Base-by-base conservation (phyloP, 2,888 invertebrate genomes). In the Perithous albicinctus region DNA sequence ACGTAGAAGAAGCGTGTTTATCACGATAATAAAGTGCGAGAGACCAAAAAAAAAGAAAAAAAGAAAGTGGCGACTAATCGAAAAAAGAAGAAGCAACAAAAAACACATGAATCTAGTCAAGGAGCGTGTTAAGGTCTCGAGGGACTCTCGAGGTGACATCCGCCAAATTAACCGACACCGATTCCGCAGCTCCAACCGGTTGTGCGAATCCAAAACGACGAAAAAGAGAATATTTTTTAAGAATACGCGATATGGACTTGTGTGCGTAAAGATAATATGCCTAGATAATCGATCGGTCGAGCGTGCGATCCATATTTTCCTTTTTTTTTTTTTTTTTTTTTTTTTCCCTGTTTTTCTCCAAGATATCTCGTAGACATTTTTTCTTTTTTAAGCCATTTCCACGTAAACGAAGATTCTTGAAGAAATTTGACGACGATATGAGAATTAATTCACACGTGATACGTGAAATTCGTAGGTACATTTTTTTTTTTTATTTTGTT, bases 91-190 rank as follows among this genome's bases (percentile, higher is more conserved):
- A n/a, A n/a, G n/a, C n/a, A 56, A 26, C n/a, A 20, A 54, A 54
- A 23, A 12, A 64, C 43, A 43, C n/a, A 38, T 32, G 32, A 59
- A 59, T 92, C 92, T 92, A 92, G 92, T 92, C 92, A 90, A 88
- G 88, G 88, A 89, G 84, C 87, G 78, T 88, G n/a, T n/a, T n/a
- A 74, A 74, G 46, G 76, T 79, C 76, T 77, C 73, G 61, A 82
- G n/a, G n/a, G 70, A 79, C 73, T 79, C 69, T 67, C 63, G 41
- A 66, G 54, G 38, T 61, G 48, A 78, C n/a, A n/a, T 64, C 67
- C 74, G 78, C 59, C 80, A 51, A 67, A 78, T 59, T 32, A n/a
- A 59, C 18, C 59, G 15, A 59, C 59, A 35, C 35, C 8, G 59
- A 59, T 18, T 15, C 35, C 26, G n/a, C n/a, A 10, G 26, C n/a